phyloP scores from a whole-genome alignment of 2,797 vertebrate species.

The Gymnopithys bicolor region DNA sequence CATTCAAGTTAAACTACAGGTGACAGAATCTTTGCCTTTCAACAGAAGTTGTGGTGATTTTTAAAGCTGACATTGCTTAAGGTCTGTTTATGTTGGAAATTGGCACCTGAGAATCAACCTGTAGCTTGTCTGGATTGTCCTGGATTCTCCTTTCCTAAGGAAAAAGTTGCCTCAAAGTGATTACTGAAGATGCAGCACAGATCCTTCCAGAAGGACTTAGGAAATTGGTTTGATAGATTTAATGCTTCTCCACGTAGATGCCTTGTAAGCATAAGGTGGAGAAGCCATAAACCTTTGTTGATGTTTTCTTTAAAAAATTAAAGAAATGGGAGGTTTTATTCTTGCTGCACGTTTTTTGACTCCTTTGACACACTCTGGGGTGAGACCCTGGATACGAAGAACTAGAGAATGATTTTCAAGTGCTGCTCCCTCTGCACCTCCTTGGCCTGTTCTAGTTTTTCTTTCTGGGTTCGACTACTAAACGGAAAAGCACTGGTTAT shows the following conservation, averaged over 20 bases:
- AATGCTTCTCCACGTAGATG: not conserved
- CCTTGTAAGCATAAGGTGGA: not conserved
- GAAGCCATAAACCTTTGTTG: not conserved
- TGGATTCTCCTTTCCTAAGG: not conserved
- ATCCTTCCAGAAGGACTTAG: not conserved
- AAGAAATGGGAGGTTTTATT: not conserved
- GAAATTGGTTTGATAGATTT: not conserved
- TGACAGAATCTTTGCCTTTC: not conserved
- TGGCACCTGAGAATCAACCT: not conserved
- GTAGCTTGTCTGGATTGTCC: not conserved
- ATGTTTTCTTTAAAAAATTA: not conserved
- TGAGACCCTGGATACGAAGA: not conserved
- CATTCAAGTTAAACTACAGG: not conserved
- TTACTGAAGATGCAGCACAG: not conserved
- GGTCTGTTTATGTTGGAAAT: not conserved
- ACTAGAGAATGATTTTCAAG: not conserved
- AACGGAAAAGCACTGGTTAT: constrained; percentile 82
- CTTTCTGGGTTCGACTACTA: constrained; percentile 74
- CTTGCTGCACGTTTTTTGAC: constrained; percentile 71
- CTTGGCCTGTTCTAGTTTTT: constrained; percentile 44
- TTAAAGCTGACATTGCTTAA: not conserved
- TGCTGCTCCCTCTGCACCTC: not conserved
- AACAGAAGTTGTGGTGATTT: not conserved
- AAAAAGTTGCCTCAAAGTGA: not conserved
- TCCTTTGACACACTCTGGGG: not conserved